Evolutionary conservation across 2,113 vertebrate species (phyloP), one percentile per base, ranked within the genome.

Genomic region (Tragelaphus buxtoni): DNA sequence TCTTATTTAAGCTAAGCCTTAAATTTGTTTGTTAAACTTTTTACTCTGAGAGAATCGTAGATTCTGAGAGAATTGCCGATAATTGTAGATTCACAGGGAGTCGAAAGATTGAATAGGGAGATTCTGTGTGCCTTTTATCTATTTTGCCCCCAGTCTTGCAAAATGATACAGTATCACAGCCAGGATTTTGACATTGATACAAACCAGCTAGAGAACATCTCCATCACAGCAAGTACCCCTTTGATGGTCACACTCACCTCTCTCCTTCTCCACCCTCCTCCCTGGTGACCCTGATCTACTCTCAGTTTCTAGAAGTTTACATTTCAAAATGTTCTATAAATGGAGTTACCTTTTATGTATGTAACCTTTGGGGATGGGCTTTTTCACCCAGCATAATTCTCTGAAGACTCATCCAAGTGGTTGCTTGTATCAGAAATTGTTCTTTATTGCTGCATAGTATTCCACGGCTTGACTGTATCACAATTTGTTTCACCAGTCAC

Each of bases 11-110:
- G 5, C 20, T 35, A 90, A 95, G 56, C n/a, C 18, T 85, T 86
- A 35, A 60, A 42, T 81, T 69, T 58, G 22, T 74, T 83, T 45
- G 76, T 55, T 65, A 86, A 96, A 81, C 5, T 20, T 91, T 93
- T 89, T 32, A 30, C 47, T 95, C 53, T 45, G 28, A 79, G 81
- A 45, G 45, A 77, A 79, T 11, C 51, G 10, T 24, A 32, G 51
- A 72, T 79, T 60, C 81, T 81, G n/a, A 89, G 45, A 65, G 16
- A 56, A 80, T 24, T 81, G 28, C 60, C 51, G 56, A 47, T 55
- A 32, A 90, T 26, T 65, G 49, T 42, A 58, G 49, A 56, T 56
- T 85, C 77, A 81, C 49, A 74, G 61, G 90, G n/a, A 87, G 35
- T 51, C 86, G 45, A 91, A 89, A 81, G 77, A 82, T 76, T 60